Evolutionary conservation across 2,113 vertebrate species (phyloP), one percentile per base, ranked within the genome.

Genomic region (Tetrao urogallus): DNA sequence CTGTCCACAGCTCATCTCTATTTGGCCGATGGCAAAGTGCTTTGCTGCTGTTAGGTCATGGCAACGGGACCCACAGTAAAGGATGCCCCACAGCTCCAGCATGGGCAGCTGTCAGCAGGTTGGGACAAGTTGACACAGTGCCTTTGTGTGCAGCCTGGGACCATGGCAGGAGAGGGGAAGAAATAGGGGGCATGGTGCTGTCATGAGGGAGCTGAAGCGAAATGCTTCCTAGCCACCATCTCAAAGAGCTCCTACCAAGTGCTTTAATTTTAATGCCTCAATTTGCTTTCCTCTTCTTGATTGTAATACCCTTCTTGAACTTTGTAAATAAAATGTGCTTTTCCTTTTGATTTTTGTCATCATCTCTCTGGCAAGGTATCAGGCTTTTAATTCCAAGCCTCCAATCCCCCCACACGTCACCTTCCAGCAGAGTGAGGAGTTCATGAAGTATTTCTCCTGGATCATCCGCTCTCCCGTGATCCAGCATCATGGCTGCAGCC

Each of bases 281-380:
- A 93, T 96, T 94, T 96, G 60, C 87, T 93, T 96, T 83, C 85
- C 89, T 94, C 85, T 78, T 64, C 94, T 93, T 95, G 94, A 96
- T 96, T 96, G 92, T 96, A 96, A 96, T 94, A 94, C 75, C 85
- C 91, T 96, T 73, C 91, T 96, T 96, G 95, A 96, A 92, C 96
- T 95, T 96, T 94, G 93, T 72, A 93, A 92, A 93, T 91, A 95
- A 89, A 93, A 83, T 93, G 89, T 91, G 85, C 89, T 95, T 93
- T 96, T 85, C 82, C 82, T 94, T 96, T 88, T 96, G 91, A 96
- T 94, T 95, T 94, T 89, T 92, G 87, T 91, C 93, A 95, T 92
- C 95, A 91, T 80, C 88, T 95, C 80, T 70, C 81, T 96, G 95
- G 91, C 93, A 95, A 95, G 71, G 78, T 85, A 94, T 90, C 91